Evolutionary conservation across 2,888 invertebrate species (phyloP).

Genomic region (Tenthredo distinguenda): DNA sequence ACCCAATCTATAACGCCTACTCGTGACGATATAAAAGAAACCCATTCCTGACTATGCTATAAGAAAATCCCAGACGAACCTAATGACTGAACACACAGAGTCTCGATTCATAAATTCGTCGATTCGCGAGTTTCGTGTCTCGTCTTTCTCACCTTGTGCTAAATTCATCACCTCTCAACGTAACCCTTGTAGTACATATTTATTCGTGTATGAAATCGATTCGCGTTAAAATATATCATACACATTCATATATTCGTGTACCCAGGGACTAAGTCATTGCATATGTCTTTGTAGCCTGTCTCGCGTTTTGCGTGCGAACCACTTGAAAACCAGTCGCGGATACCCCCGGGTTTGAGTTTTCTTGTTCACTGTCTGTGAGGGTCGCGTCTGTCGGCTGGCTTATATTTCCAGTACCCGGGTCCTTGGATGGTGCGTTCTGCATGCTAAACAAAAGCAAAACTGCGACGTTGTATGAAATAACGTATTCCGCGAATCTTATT

Average conservation of each 20-base stretch:
- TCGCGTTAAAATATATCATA: background rate
- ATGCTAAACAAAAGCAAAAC: slow-evolving; percentile 45
- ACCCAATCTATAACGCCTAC: no score
- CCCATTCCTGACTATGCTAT: background rate
- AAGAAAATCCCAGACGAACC: background rate
- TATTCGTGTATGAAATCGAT: background rate
- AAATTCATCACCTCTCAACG: background rate
- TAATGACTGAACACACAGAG: background rate
- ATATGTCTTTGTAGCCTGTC: slow-evolving; percentile 12
- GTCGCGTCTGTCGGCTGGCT: slow-evolving; percentile 30
- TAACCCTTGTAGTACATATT: background rate
- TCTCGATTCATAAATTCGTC: background rate
- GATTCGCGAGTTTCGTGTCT: background rate
- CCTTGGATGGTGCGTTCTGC: slow-evolving; percentile 24
- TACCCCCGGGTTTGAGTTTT: slow-evolving; percentile 35
- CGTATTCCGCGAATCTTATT: slow-evolving; percentile 9
- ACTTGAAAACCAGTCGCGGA: slow-evolving; percentile 27
- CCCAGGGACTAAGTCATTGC: background rate
- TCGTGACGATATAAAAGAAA: background rate
- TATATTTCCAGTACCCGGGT: slow-evolving; percentile 21
- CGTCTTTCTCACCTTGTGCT: background rate
- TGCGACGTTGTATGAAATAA: slow-evolving; percentile 40
- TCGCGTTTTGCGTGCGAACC: slow-evolving; percentile 17
- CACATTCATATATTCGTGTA: background rate
- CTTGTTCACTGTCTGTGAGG: slow-evolving; percentile 20